phyloP scores from a whole-genome alignment of 2,797 vertebrate species.

The Spinibarbus caldwelli region DNA sequence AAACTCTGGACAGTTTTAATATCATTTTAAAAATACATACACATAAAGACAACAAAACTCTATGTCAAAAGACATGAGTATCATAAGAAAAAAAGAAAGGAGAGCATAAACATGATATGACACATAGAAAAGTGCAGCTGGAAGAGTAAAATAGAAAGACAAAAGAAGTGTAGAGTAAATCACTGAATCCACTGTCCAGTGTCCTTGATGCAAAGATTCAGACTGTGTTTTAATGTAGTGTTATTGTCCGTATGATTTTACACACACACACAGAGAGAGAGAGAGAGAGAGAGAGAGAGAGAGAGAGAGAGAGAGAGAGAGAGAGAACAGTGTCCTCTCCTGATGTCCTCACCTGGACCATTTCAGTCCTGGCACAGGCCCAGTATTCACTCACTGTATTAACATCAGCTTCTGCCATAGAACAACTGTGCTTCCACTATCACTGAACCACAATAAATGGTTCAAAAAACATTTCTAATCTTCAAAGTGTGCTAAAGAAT shows the following conservation, averaged over 20 bases:
- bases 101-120: slow-evolving; percentile 56
- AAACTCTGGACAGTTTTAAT: background rate
- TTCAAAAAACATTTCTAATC: background rate
- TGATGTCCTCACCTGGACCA: slow-evolving; percentile 58
- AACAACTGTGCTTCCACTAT: slow-evolving; percentile 8
- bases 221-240: background rate
- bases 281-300: too few species aligned
- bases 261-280: background rate
- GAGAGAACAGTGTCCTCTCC: slow-evolving; percentile 21
- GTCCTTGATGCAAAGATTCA: slow-evolving; percentile 74
- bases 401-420: background rate
- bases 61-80: background rate
- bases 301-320: too few species aligned
- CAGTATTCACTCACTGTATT: slow-evolving; percentile 37
- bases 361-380: slow-evolving; percentile 28
- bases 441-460: slow-evolving; percentile 38
- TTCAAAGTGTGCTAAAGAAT: background rate
- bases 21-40: background rate
- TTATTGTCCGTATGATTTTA: slow-evolving; percentile 11
- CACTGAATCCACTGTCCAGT: slow-evolving; percentile 76
- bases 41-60: background rate
- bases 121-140: background rate
- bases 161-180: slow-evolving; percentile 69
- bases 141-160: slow-evolving; percentile 66
- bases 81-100: too few species aligned